Base-by-base conservation (phyloP, 2,888 invertebrate species). In the Furcula furcula region DNA sequence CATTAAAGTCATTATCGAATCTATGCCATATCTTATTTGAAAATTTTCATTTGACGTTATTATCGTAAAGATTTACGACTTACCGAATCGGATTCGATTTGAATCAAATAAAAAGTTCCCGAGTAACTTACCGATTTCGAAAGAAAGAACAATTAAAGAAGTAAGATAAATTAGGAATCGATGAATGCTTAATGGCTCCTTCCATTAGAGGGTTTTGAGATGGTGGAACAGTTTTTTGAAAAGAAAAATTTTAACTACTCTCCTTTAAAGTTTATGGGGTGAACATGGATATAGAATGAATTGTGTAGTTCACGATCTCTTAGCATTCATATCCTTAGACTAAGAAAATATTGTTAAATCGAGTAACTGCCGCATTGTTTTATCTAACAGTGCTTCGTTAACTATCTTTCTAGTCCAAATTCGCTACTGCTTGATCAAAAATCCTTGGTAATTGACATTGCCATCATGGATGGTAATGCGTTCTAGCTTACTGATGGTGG, bases 81-180 rank as follows among this genome's bases (percentile, higher is more conserved):
- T 60, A 63, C 61, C 50, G 47, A 65, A 65, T 69, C 79, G 69
- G 52, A 65, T 65, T 70, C 68, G 72, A 74, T 72, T 67, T 56
- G 57, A 59, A 69, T 67, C 65, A 57, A 64, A 62, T 69, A 64
- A 71, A 74, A 67, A 71, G 69, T 60, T 55, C 62, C 47, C 62
- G 59, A 71, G 70, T 65, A 75, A 74, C 65, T 81, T 72, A 59
- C 54, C 70, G 72, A 72, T 77, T 76, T 64, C 53, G 61, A 56
- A 76, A 72, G 68, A 72, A 76, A 72, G 76, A 77, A 79, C 80
- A 83, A 82, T 82, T 76, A 74, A 65, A 75, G 70, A 76, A 76
- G 73, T 70, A 78, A 81, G 76, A 85, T 81, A 83, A 84, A 86
- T 86, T 84, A 79, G 74, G 67, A 76, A 80, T 83, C 85, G 77